A percentile compares a stretch with the other conserved stretches of the same genome.
These are phyloP conservation scores for Podarcis raffonei DNA, from an alignment of 2,113 vertebrate species.

Conservation along the genomic window DNA sequence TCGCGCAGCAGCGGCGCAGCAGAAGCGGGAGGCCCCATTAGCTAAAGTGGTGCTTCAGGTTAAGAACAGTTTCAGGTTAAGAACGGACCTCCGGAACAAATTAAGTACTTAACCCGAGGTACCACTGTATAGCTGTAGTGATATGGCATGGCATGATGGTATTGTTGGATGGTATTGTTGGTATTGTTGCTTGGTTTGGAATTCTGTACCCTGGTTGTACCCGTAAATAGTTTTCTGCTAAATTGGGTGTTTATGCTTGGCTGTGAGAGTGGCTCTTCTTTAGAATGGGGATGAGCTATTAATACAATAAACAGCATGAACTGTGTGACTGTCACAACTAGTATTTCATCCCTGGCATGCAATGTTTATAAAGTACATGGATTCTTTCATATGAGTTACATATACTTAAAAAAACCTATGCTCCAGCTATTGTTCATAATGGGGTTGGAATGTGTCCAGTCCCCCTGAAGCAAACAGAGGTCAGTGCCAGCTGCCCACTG, in stretches of 20 bases:
- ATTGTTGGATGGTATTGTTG: neutral
- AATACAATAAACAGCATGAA: conserved; percentile 6
- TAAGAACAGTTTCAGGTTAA: too few relatives aligned
- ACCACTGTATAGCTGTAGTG: neutral
- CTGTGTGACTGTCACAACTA: neutral
- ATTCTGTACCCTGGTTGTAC: conserved; percentile 5
- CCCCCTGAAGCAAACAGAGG: neutral
- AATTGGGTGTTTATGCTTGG: conserved; percentile 33
- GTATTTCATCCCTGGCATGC: neutral
- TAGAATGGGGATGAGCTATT: neutral
- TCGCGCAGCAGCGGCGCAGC: too few relatives aligned
- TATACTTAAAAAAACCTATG: neutral
- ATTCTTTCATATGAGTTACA: neutral
- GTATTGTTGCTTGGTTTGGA: neutral
- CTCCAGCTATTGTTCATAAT: neutral
- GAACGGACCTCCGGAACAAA: too few relatives aligned
- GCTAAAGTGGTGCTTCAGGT: too few relatives aligned
- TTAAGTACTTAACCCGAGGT: too few relatives aligned
- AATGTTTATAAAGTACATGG: neutral
- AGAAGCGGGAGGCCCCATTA: too few relatives aligned
- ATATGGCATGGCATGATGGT: neutral
- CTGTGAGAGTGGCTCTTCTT: neutral
- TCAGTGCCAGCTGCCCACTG: neutral
- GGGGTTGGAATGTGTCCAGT: neutral
- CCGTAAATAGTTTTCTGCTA: conserved; percentile 28